These are phyloP conservation scores for Bubo blakistoni DNA, from an alignment of 2,113 vertebrate genomes.

Conservation along the genomic window DNA sequence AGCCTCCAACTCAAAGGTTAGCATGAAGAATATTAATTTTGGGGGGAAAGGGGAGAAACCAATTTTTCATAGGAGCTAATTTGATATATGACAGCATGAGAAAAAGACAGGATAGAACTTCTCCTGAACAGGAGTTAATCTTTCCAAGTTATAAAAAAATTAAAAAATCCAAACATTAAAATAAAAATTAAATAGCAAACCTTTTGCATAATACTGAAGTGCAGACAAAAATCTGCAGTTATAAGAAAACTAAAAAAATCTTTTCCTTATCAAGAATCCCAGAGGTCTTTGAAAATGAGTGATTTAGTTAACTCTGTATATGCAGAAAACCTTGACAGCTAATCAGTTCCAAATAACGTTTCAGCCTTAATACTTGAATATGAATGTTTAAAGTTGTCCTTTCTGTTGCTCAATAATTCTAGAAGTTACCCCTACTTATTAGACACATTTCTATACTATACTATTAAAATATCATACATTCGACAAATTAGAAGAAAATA, in stretches of 20 bases:
- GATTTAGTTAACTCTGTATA: background rate
- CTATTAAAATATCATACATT: background rate
- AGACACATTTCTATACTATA: background rate
- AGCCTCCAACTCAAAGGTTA: background rate
- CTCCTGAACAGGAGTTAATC: background rate
- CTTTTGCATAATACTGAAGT: background rate
- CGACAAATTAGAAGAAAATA: background rate
- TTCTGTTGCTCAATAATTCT: background rate
- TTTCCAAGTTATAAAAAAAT: background rate
- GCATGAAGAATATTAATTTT: background rate
- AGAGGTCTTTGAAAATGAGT: background rate
- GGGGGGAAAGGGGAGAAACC: fast-evolving
- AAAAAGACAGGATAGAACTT: background rate
- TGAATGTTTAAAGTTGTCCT: background rate
- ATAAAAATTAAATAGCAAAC: background rate
- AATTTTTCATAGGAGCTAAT: background rate
- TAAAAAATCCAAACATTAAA: background rate
- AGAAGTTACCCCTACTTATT: background rate
- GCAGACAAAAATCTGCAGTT: background rate
- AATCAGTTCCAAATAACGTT: background rate
- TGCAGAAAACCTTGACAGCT: background rate
- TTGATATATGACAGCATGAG: background rate
- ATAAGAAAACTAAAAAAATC: background rate
- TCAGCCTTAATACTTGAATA: background rate
- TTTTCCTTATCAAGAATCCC: background rate